A percentile compares a stretch with the other conserved stretches of the same genome.
phyloP scores from a whole-genome alignment of 1,140 invertebrate species.

The Drosophila biarmipes region DNA sequence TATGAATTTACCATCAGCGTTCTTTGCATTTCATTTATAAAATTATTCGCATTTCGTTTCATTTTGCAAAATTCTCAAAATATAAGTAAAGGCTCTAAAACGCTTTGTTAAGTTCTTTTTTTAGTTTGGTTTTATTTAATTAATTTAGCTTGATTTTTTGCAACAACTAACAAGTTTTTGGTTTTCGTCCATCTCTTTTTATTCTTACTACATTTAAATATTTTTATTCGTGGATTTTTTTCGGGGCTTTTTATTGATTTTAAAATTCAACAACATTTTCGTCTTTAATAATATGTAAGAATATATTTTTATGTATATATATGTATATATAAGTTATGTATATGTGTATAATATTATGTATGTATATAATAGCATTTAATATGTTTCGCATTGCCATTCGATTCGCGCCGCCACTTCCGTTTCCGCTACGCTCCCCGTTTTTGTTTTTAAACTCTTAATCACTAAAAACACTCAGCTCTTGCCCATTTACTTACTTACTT shows the following conservation, averaged over 20 bases:
- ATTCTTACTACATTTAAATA: conserved; percentile 56
- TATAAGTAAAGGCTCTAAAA: conserved; percentile 83
- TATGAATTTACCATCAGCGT: conserved; percentile 40
- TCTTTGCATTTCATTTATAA: conserved; percentile 61
- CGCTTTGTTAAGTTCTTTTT: conserved; percentile 59
- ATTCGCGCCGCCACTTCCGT: conserved; percentile 36
- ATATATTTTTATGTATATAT: conserved; percentile 68
- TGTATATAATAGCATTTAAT: conserved; percentile 70
- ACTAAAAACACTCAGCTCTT: conserved; percentile 42
- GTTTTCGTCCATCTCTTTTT: conserved; percentile 24
- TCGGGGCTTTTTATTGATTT: conserved; percentile 63
- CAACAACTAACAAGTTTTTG: conserved; percentile 81
- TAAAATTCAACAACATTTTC: conserved; percentile 81
- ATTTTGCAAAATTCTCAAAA: conserved; percentile 78
- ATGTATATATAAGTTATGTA: conserved; percentile 65
- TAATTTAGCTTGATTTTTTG: conserved; percentile 65
- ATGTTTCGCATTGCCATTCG: conserved; percentile 69
- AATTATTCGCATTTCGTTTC: conserved; percentile 77
- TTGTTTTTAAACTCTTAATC: conserved; percentile 17
- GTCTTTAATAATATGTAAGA: conserved; percentile 73
- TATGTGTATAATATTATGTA: conserved; percentile 71
- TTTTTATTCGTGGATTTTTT: conserved; percentile 43
- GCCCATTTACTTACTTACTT: conserved; percentile 26
- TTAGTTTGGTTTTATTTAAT: conserved; percentile 52
- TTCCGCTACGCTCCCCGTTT: conserved; percentile 16